phyloP scores from a whole-genome alignment of 2,797 vertebrate species.

The Rallus crepitans region DNA sequence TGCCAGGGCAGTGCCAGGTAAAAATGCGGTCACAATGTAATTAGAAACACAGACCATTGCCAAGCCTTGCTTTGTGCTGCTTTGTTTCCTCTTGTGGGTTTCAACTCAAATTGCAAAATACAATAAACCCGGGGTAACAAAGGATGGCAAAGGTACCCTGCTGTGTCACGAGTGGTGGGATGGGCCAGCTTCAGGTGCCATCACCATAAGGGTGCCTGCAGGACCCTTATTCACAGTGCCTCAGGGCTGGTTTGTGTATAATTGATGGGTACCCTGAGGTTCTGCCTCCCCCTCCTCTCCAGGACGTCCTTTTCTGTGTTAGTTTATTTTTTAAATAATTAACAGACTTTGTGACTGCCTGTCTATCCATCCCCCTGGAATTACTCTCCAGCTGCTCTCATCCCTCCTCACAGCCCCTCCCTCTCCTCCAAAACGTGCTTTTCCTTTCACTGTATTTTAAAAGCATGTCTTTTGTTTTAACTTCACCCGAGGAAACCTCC shows the following conservation, averaged over 20 bases:
- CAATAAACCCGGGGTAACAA: background rate
- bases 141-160: background rate
- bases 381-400: constrained; percentile 51
- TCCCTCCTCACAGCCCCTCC: background rate
- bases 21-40: background rate
- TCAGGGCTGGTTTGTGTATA: constrained; percentile 24
- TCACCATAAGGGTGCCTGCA: background rate
- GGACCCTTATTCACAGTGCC: background rate
- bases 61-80: constrained; percentile 16
- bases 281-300: background rate
- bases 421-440: background rate
- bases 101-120: constrained; percentile 34
- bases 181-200: background rate
- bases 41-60: constrained; percentile 29
- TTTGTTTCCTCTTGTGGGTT: constrained; percentile 56
- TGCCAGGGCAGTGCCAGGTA: background rate
- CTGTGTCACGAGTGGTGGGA: background rate
- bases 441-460: background rate
- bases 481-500: background rate
- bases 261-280: constrained; percentile 31
- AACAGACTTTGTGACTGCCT: constrained; percentile 54
- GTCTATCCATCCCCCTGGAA: constrained; percentile 29
- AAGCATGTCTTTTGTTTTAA: background rate
- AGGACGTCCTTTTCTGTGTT: constrained; percentile 47
- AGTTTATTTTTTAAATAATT: constrained; percentile 75